phyloP scores from a whole-genome alignment of 1,140 invertebrate species.

The Lethrus apterus region DNA sequence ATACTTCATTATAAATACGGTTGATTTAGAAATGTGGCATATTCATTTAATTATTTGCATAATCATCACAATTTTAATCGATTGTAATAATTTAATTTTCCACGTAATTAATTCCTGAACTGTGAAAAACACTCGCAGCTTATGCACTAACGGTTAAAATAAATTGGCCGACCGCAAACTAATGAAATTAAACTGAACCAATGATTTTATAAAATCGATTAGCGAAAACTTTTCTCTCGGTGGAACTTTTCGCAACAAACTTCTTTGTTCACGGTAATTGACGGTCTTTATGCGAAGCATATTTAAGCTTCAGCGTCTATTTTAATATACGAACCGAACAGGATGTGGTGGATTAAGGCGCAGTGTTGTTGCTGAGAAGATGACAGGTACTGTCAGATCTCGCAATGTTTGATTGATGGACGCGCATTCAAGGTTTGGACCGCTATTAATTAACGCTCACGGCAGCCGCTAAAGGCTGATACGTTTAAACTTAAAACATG shows the following conservation, averaged over 20 bases:
- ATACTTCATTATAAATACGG: too few relatives aligned
- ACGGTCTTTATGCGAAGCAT: conserved; percentile 8
- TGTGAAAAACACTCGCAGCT: too few relatives aligned
- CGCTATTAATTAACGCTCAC: conserved; percentile 10
- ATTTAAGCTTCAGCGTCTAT: conserved; percentile 9
- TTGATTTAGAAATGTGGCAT: too few relatives aligned
- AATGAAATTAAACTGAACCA: conserved; percentile 8
- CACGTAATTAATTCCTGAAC: too few relatives aligned
- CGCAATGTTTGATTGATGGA: conserved; percentile 10
- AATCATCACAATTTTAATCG: too few relatives aligned
- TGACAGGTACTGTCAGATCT: conserved; percentile 4
- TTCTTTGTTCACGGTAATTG: conserved; percentile 9
- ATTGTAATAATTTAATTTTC: too few relatives aligned
- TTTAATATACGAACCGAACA: conserved; percentile 8
- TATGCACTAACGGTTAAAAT: too few relatives aligned
- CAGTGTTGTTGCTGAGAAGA: conserved; percentile 11
- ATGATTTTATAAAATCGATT: conserved; percentile 4
- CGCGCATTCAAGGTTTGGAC: conserved; percentile 1
- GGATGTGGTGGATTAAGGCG: conserved; percentile 9
- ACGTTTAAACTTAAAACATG: conserved; percentile 10
- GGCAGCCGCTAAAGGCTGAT: conserved; percentile 9
- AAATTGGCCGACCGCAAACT: background rate
- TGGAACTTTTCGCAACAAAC: conserved; percentile 6
- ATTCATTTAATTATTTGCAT: too few relatives aligned
- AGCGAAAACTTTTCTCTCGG: conserved; percentile 7